Evolutionary conservation across 2,113 vertebrate genomes (phyloP), one percentile per base, ranked within the genome.

Genomic region (Microtus pennsylvanicus): DNA sequence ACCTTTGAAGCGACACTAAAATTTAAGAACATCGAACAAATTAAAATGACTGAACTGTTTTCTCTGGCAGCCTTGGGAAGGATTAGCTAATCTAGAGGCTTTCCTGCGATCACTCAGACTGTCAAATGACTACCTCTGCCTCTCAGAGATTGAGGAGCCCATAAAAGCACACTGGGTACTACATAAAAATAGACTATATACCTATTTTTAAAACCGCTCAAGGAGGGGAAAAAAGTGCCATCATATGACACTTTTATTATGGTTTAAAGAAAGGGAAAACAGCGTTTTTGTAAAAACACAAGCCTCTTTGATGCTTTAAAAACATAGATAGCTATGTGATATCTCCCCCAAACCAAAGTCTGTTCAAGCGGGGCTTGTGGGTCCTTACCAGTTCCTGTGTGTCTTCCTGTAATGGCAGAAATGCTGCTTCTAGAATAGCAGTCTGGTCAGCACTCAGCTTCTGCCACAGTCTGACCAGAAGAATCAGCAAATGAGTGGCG

Each of bases 381-480:
- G 81, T 72, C 94, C 98, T 99, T 98, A 99, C 99, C 99, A 99
- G 97, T 78, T 99, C 99, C 3, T 99, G 99, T 0, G 99, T 99
- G 97, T 99, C 99, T 94, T 99, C 98, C 93, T 99, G 98, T 93
- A 99, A 98, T 0, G 99, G 99, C 95, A 99, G 98, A 97, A 99
- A 99, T 0, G 99, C 98, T 35, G 99, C 99, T 98, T 99, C 99
- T 98, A 99, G 98, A 98, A 99, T 99, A 96, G 95, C 96, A 0
- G 98, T 97, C 98, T 99, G 99, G 86, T 99, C 99, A 0, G 97
- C 0, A 52, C 97, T 98, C 70, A 99, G 99, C 95, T 99, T 99
- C 98, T 99, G 99, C 99, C 99, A 99, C 97, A 99, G 98, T 33
- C 99, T 98, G 52, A 99, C 97, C 95, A 99, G 98, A 96, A 99